Base-by-base conservation (phyloP, 2,888 invertebrate genomes). In the Erebia palarica region DNA sequence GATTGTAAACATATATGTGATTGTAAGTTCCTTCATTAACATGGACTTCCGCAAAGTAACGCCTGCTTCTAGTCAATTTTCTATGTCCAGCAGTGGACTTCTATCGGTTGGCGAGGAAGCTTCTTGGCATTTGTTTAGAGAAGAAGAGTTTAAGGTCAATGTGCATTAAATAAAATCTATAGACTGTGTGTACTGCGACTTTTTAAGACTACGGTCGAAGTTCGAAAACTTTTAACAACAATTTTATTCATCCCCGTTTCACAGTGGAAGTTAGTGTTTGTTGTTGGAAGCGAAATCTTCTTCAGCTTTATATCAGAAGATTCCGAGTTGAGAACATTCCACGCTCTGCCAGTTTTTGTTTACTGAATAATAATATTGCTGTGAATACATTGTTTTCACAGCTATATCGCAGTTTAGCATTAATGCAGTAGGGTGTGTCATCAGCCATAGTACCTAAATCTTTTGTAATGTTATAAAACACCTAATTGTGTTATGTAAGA, bases 221-320 rank as follows among this genome's bases (percentile, higher is more conserved):
- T 55, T 16, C 55, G 11, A 65, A 53, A 27, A 55, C 42, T 65
- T 61, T 63, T 18, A 18, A 49, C 47, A 63, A 65, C 65, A 58
- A 55, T 66, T 66, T 66, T 57, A 66, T 68, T 63, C 61, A 69
- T 65, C 47, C 57, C 16, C 16, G 57, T 51, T 69, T n/a, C 16
- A 59, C 8, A 44, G 58, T 18, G 65, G 18, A 69, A 69, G 16
- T 69, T 69, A 36, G 64, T 47, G 69, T 69, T 69, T 65, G 65
- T 65, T 69, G 64, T 69, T 58, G 13, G 66, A 21, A 57, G 66
- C 47, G 58, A 57, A 66, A 69, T 69, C 47, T 36, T 36, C 36
- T 36, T 36, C 7, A 36, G 69, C 64, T 65, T 69, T 65, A 58
- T 59, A 69, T 59, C 64, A 49, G 64, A 65, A 58, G 64, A 69